phyloP scores from a whole-genome alignment of 2,888 invertebrate genomes.

The Acanthosepion esculentum region DNA sequence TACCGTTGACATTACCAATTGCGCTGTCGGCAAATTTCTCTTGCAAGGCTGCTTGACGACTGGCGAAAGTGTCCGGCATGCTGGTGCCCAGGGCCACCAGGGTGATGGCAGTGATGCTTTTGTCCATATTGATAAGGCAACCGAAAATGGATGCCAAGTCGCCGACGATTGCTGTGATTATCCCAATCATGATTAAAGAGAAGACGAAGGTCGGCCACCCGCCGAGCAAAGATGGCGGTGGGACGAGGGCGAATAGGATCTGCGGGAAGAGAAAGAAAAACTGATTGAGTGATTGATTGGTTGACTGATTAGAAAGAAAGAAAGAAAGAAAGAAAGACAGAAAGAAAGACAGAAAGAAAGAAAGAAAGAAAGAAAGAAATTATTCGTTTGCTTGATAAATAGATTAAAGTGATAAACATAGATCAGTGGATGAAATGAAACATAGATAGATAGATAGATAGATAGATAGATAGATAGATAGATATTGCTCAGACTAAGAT shows the following conservation, averaged over 20 bases:
- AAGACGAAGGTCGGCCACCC: conserved; percentile 80
- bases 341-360: too few species aligned
- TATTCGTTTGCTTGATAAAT: too few species aligned
- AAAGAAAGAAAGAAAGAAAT: too few species aligned
- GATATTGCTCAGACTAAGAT: too few species aligned
- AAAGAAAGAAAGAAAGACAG: not conserved
- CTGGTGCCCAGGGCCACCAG: conserved; percentile 80
- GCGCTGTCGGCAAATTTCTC: conserved; percentile 80
- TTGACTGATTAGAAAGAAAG: not conserved
- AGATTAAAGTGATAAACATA: too few species aligned
- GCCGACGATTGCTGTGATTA: conserved; percentile 79
- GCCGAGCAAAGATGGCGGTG: conserved; percentile 77
- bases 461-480: too few species aligned
- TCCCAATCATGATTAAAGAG: conserved; percentile 78
- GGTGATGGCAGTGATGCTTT: conserved; percentile 77
- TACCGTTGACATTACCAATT: conserved; percentile 80
- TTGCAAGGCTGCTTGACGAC: conserved; percentile 78
- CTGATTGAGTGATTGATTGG: not conserved
- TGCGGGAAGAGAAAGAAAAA: conserved; percentile 55
- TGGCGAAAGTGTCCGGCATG: conserved; percentile 80
- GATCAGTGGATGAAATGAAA: too few species aligned
- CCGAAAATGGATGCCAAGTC: conserved; percentile 80
- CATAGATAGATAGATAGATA: too few species aligned
- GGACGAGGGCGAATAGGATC: conserved; percentile 77
- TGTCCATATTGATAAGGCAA: conserved; percentile 78